These are phyloP conservation scores for Numenius phaeopus DNA, from an alignment of 2,797 vertebrate genomes.

Conservation along the genomic window DNA sequence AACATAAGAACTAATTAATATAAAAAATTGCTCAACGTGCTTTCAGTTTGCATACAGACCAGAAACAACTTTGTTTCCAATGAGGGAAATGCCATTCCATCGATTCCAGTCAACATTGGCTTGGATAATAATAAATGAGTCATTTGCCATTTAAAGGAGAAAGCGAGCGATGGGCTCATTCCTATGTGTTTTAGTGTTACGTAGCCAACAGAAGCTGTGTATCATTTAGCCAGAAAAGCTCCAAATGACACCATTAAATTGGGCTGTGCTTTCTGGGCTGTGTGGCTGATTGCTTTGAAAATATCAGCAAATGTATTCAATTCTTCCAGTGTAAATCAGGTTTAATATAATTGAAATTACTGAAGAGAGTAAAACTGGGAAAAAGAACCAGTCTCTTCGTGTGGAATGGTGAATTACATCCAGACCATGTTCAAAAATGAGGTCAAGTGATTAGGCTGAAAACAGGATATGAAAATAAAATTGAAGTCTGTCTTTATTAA, in stretches of 20 bases:
- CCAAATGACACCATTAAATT: background rate
- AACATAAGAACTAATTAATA: background rate
- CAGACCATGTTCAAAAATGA: slow-evolving; percentile 42
- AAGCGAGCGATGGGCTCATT: background rate
- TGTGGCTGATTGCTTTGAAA: background rate
- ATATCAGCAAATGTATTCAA: background rate
- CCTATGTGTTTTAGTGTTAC: background rate
- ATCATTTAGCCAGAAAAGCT: background rate
- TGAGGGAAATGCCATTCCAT: background rate
- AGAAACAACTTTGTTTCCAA: background rate
- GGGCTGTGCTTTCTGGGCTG: background rate
- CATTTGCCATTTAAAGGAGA: background rate
- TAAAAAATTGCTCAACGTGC: background rate
- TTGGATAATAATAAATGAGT: background rate
- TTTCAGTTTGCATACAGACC: background rate
- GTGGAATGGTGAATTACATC: slow-evolving; percentile 28
- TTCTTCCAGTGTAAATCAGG: background rate
- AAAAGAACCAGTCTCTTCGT: background rate
- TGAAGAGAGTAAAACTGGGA: background rate
- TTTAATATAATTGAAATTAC: background rate
- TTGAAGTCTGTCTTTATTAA: slow-evolving; percentile 52
- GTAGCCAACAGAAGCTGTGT: background rate
- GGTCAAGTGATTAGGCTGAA: slow-evolving; percentile 47
- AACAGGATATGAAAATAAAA: slow-evolving; percentile 63
- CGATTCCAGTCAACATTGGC: rapidly evolving